phyloP scores from a whole-genome alignment of 2,113 vertebrate species.

The Reinhardtius hippoglossoides region DNA sequence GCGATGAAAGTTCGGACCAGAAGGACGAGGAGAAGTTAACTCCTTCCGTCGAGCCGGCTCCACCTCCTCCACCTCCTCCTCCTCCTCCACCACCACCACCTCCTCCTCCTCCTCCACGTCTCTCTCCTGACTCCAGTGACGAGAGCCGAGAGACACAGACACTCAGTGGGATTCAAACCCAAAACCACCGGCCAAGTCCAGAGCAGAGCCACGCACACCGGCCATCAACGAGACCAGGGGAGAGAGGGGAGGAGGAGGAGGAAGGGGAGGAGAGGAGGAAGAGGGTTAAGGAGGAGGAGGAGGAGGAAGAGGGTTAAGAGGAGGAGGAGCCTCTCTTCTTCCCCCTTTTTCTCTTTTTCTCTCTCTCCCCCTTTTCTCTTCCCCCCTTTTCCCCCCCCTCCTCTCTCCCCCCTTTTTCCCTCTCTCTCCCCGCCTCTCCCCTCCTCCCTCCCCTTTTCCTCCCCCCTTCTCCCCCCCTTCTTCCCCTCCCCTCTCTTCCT shows the following conservation, averaged over 20 bases:
- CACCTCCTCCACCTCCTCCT: constrained; percentile 1
- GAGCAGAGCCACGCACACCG: neutral
- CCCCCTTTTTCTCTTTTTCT: too few relatives aligned
- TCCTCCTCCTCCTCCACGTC: constrained; percentile 1
- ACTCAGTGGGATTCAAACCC: constrained; percentile 18
- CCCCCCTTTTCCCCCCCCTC: too few relatives aligned
- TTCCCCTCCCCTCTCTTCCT: too few relatives aligned
- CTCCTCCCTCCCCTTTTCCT: too few relatives aligned
- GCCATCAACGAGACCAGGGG: neutral
- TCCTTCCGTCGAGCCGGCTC: neutral
- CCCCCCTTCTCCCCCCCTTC: too few relatives aligned
- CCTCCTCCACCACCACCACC: constrained; percentile 12
- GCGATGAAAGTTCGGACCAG: constrained; percentile 28
- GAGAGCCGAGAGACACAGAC: constrained; percentile 32
- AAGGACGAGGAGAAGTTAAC: neutral
- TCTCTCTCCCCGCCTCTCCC: too few relatives aligned
- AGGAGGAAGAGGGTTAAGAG: neutral
- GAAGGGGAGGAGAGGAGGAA: neutral
- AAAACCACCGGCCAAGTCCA: constrained; percentile 31
- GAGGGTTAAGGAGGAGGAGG: neutral
- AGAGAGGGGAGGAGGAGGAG: neutral
- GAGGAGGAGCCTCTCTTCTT: too few relatives aligned
- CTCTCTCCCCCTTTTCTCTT: too few relatives aligned
- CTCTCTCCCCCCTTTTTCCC: too few relatives aligned
- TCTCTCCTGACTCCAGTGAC: constrained; percentile 51